Base-by-base conservation (phyloP, 1,140 invertebrate species). In the Pteromalus puparum region DNA sequence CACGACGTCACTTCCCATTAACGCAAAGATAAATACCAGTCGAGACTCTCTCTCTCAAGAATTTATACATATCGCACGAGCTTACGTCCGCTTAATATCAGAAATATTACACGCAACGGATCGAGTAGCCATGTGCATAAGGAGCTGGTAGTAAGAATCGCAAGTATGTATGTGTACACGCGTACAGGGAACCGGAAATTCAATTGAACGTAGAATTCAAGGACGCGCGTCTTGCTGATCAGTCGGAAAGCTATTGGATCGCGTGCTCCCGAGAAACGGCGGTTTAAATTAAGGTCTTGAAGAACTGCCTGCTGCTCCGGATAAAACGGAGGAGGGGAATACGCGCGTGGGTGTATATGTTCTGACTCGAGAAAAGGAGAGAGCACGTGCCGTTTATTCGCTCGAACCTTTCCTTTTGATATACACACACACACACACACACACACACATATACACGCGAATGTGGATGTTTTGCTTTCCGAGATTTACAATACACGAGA, bases 161-260 rank as follows among this genome's bases (percentile, higher is more conserved):
- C 26, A n/a, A n/a, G 21, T n/a, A 6, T 21, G 21, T 18, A 6
- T n/a, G 21, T 61, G 21, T 21, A n/a, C 18, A 61, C 7, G 6
- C 18, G 46, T 53, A 53, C 18, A 53, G 21, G 21, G 28, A 24
- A 38, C 30, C 26, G 72, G 21, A 82, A 77, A 70, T 68, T 68
- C 42, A 70, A 83, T 76, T 76, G 72, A 53, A 67, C 13, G 34
- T 38, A 13, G 30, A 83, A 83, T 77, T 83, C 81, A 77, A 77
- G 81, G 81, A 48, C 81, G 42, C 15, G 68, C 74, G 53, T 68
- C 61, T 75, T 46, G 46, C 30, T 7, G 48, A 28, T 82, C 34
- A 26, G 53, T 24, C 30, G 24, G 26, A 70, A 61, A 61, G n/a
- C 30, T 70, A 68, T 53, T 77, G 15, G 61, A 77, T 83, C 74